Percentiles rank a stretch among this genome's conserved stretches.
These are phyloP conservation scores for Drosophila mojavensis DNA, from an alignment of 1,140 invertebrate genomes.

Conservation along the genomic window DNA sequence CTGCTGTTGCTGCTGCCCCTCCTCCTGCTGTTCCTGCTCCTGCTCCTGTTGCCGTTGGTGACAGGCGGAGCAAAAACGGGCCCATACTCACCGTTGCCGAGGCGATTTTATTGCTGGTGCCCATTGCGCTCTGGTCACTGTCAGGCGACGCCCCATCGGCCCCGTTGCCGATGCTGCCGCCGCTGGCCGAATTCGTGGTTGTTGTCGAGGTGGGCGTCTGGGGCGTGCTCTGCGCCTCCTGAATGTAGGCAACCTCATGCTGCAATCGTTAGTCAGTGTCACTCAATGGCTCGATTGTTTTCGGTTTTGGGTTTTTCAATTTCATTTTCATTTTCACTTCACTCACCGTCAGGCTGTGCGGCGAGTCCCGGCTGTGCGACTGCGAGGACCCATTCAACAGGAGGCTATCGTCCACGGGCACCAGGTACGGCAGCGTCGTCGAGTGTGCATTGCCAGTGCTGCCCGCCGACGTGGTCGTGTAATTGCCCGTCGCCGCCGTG, in stretches of 20 bases:
- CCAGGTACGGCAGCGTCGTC: conserved; percentile 87
- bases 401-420: conserved; percentile 86
- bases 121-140: conserved; percentile 86
- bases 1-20: conserved; percentile 17
- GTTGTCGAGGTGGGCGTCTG: conserved; percentile 88
- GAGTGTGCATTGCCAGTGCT: conserved; percentile 85
- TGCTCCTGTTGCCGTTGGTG: not conserved
- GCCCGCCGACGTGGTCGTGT: conserved; percentile 85
- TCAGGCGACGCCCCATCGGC: conserved; percentile 84
- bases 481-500: conserved; percentile 85
- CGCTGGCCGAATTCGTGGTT: conserved; percentile 83
- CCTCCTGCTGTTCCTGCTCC: conserved; percentile 14
- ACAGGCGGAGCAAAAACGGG: not conserved
- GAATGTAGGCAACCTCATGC: conserved; percentile 84
- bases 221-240: conserved; percentile 86
- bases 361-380: conserved; percentile 88
- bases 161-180: conserved; percentile 85
- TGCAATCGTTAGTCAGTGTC: conserved; percentile 57
- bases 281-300: conserved; percentile 15
- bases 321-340: conserved; percentile 31
- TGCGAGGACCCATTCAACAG: conserved; percentile 86
- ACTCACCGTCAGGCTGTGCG: conserved; percentile 87
- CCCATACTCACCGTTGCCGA: conserved; percentile 92
- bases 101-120: conserved; percentile 93
- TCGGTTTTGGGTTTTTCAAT: not conserved